A percentile compares a stretch with the other conserved stretches of the same genome.
phyloP scores from a whole-genome alignment of 2,113 vertebrate genomes.

The Corythornis madagascariensis region DNA sequence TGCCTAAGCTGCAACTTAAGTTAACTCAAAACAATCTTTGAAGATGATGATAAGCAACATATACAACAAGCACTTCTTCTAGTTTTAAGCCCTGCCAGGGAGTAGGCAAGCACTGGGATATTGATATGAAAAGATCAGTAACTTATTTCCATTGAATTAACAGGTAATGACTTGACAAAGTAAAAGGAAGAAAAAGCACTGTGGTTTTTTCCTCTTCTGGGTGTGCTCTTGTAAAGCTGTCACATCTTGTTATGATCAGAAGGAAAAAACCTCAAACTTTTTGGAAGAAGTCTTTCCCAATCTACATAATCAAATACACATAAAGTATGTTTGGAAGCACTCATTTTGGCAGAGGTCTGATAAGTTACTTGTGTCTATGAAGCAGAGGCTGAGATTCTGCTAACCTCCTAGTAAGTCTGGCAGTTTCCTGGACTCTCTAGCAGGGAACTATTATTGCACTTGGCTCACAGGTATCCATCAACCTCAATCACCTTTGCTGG shows the following conservation, averaged over 20 bases:
- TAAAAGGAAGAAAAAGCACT: not conserved
- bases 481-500: not conserved
- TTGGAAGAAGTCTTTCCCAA: not conserved
- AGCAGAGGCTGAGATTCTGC: not conserved
- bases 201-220: not conserved
- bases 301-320: not conserved
- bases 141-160: not conserved
- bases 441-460: not conserved
- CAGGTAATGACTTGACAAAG: not conserved
- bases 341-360: not conserved
- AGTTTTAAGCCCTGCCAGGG: not conserved
- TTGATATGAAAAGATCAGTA: not conserved
- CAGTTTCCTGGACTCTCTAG: not conserved
- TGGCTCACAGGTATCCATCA: not conserved
- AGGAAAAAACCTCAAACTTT: not conserved
- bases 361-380: not conserved
- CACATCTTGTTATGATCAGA: not conserved
- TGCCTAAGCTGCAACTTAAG: conserved; percentile 7
- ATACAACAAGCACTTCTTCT: not conserved
- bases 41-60: not conserved
- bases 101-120: not conserved
- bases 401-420: not conserved
- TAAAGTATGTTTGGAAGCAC: not conserved
- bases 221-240: not conserved
- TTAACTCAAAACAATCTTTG: not conserved